Evolutionary conservation across 1,140 invertebrate species (phyloP).

Genomic region (Babylonia areolata): DNA sequence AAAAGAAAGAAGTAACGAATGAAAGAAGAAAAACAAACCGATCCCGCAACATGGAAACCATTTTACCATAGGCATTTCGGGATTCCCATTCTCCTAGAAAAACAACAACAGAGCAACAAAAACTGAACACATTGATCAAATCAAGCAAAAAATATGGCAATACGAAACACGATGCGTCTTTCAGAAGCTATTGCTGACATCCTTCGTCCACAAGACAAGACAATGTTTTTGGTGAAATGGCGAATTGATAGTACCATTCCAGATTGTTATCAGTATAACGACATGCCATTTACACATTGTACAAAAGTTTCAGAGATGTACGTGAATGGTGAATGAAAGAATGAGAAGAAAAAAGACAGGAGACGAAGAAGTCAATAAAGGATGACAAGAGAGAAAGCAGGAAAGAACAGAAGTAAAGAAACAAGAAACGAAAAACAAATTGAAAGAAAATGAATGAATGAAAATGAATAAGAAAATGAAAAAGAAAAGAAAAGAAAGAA

Average conservation of each 20-base stretch:
- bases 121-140: neutral
- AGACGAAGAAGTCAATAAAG: constrained; percentile 12
- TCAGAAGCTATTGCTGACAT: too few species aligned
- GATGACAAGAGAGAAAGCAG: too few species aligned
- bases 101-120: constrained; percentile 12
- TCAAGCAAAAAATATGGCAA: neutral
- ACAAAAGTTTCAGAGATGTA: too few species aligned
- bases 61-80: constrained; percentile 27
- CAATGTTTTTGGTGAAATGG: too few species aligned
- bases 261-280: too few species aligned
- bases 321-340: too few species aligned
- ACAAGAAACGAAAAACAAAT: neutral
- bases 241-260: too few species aligned
- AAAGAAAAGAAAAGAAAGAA: too few species aligned
- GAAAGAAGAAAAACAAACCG: neutral
- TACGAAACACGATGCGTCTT: neutral
- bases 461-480: too few species aligned
- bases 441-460: neutral
- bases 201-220: too few species aligned
- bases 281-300: neutral
- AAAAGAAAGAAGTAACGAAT: neutral
- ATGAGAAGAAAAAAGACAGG: constrained; percentile 2
- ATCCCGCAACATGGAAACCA: neutral
- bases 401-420: neutral
- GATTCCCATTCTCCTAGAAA: constrained; percentile 26